Base-by-base conservation (phyloP, 2,113 vertebrate species). In the Vimba vimba region DNA sequence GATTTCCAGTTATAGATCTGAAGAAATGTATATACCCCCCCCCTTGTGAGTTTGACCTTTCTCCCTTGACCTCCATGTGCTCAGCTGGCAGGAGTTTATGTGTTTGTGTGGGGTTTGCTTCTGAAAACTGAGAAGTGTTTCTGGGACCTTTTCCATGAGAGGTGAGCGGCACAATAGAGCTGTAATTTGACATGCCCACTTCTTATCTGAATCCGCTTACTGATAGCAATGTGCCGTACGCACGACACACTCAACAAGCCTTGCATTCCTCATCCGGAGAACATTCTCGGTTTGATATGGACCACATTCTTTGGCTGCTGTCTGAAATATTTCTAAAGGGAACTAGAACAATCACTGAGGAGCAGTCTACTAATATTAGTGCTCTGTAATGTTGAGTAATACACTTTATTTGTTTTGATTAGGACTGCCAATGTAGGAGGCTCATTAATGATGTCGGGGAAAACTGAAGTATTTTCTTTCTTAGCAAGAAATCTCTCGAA, bases 81-180 rank as follows among this genome's bases (percentile, higher is more conserved):
- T 81, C 79, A 30, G 36, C 39, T 62, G 60, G 79, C 23, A 64
- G n/a, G 59, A 66, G 78, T 64, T 81, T 27, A 50, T 81, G 59
- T 30, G 80, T 73, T 71, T 83, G 82, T 68, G 82, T 82, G 30
- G 45, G 81, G 45, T 71, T 59, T 36, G 19, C 66, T 71, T 69
- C 50, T 83, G 81, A 71, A 83, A 83, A 36, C 81, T 39, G 45
- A 83, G 50, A 83, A 73, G 33, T 25, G 80, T 66, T 81, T 82
- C 80, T 69, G 43, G 45, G 47, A 82, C 62, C 80, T 50, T 81
- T 82, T 82, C 27, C 62, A 23, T 52, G 21, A 33, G 62, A 52
- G 27, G n/a, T 52, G 80, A 69, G 10, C 43, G 11, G 19, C 19
- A 81, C 79, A 81, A 81, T 68, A 68, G 60, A 66, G 60, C 60